Evolutionary conservation across 2,888 invertebrate genomes (phyloP), one percentile per base, ranked within the genome.

Genomic region (Chrysolina americana): DNA sequence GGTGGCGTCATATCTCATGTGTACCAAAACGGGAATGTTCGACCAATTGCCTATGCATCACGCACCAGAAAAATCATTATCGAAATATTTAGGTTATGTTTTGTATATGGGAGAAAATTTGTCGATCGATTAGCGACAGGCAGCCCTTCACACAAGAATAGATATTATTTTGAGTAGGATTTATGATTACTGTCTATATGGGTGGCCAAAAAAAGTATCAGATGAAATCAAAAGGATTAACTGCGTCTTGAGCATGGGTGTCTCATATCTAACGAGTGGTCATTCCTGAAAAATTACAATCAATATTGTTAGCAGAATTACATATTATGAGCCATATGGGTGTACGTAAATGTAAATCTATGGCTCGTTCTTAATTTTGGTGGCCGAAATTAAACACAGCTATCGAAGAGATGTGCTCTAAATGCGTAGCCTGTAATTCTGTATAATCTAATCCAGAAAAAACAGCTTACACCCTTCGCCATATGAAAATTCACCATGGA

Each of bases 331-430:
- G 66, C 0, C 78, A 80, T 70, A 70, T 78, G 59, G 79, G 80
- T 5, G 73, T 80, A 13, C 75, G 74, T 21, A n/a, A n/a, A n/a
- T n/a, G n/a, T n/a, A 78, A 79, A 74, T 74, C 65, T 1, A 15
- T 79, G 15, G 79, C 76, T 28, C 68, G 80, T 17, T 74, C 75
- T n/a, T 76, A 79, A 62, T 68, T 80, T 28, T 81, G 80, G 80
- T 82, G 81, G 81, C 79, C 80, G 9, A 71, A 77, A 13, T 17
- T 81, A 75, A 6, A 4, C 44, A 44, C 44, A 44, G 13, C 44
- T 47, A 28, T 28, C 28, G 76, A 68, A 50, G 71, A 5, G 48
- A 44, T 5, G n/a, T 59, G 59, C 9, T 78, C 65, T 53, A 50
- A 36, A 13, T 78, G 78, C 48, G 13, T 21, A 56, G 17, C 53